Evolutionary conservation across 2,113 vertebrate genomes (phyloP).

Genomic region (Platysteira castanea): DNA sequence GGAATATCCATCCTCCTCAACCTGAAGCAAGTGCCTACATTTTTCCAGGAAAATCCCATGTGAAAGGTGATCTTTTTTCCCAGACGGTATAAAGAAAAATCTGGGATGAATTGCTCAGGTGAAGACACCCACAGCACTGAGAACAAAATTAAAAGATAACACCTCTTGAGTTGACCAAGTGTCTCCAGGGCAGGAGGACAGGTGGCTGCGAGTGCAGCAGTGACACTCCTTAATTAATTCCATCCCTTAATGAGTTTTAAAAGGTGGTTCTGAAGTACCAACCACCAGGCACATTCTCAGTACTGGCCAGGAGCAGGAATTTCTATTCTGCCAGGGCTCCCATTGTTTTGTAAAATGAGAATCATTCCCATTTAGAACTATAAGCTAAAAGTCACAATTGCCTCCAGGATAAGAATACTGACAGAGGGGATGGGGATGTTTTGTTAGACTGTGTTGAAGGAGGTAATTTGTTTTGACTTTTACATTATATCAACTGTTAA

Average conservation of each 20-base stretch:
- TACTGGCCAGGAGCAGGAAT: not conserved
- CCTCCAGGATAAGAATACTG: not conserved
- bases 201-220: not conserved
- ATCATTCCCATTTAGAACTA: not conserved
- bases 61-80: not conserved
- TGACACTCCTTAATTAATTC: not conserved
- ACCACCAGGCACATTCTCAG: not conserved
- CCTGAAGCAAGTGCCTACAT: not conserved
- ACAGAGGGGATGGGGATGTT: not conserved
- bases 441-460: not conserved
- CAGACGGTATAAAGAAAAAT: not conserved
- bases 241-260: not conserved
- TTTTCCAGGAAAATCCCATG: not conserved
- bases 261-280: not conserved
- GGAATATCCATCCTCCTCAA: not conserved
- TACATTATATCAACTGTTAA: not conserved
- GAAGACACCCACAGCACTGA: not conserved
- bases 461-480: constrained; percentile 44
- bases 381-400: not conserved
- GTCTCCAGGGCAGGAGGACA: not conserved
- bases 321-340: not conserved
- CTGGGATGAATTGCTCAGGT: not conserved
- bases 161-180: not conserved
- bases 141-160: not conserved
- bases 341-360: not conserved